Base-by-base conservation (phyloP, 2,888 invertebrate species). In the Epicampocera succincta region DNA sequence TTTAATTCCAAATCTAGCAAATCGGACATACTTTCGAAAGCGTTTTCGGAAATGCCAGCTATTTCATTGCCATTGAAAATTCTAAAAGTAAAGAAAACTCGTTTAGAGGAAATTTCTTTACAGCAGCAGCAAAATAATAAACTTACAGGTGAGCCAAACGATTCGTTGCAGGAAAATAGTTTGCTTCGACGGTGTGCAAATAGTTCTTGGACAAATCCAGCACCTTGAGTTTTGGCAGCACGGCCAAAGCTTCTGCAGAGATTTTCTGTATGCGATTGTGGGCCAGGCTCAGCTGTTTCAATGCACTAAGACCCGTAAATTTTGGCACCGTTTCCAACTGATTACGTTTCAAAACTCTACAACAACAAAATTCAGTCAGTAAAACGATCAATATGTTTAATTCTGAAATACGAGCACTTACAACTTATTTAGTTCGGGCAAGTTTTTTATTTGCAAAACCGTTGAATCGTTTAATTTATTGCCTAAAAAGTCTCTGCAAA, bases 221-320 rank as follows among this genome's bases (percentile, higher is more conserved):
- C 2, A 92, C 88, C 61, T 87, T 88, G 0, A 90, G 84, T 69
- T 86, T 87, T 3, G 90, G 90, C 84, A 98, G 93, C 68, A 95
- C 96, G 92, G 94, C 96, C 91, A 98, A 96, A 54, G 97, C 95
- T 72, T 96, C 98, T 92, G 96, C 96, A 86, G 94, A 94, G 75
- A 98, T 93, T 85, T 93, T 93, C 82, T 93, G 93, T 86, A 98
- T 96, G 85, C 93, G 93, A 91, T 98, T 98, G 86, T 95, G 93
- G 88, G 95, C 94, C 85, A 98, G 91, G 89, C 95, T 96, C 66
- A 98, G 92, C 71, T 94, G 93, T 65, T 94, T 93, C 75, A 98
- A 91, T 85, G 93, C 93, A 66, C 93, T 93, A 81, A 98, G 92
- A 40, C 95, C 95, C 90, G 94, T 93, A 90, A 98, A 97, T 84